Conservation (phyloP, 1,140 invertebrate genomes). For the Nephila pilipes region DNA sequence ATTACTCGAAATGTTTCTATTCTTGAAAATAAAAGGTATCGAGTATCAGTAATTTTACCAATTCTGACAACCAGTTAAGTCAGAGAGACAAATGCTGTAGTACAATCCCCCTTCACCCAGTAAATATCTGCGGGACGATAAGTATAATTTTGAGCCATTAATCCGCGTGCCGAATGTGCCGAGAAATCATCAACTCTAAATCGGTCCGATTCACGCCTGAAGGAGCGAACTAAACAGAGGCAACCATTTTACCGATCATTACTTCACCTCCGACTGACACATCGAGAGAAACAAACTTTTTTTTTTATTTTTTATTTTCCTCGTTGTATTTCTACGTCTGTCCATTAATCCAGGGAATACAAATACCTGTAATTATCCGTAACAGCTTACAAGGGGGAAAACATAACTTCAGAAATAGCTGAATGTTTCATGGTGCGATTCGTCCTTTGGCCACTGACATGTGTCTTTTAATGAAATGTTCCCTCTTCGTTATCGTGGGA, state of each 20-base stretch:
- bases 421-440: slow-evolving; percentile 66
- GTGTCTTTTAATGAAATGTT: slow-evolving; percentile 73
- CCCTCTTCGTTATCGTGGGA: slow-evolving; percentile 48
- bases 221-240: slow-evolving; percentile 26
- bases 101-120: background rate
- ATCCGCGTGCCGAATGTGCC: slow-evolving; percentile 2
- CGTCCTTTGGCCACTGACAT: background rate
- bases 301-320: background rate
- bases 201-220: slow-evolving; percentile 52
- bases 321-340: slow-evolving; percentile 47
- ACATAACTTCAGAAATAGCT: slow-evolving; percentile 29
- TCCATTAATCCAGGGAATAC: slow-evolving; percentile 70
- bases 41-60: slow-evolving; percentile 13
- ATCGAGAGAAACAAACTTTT: slow-evolving; percentile 26
- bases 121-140: slow-evolving; percentile 31
- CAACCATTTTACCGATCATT: slow-evolving; percentile 57
- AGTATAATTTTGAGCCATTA: slow-evolving; percentile 44
- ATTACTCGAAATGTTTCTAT: background rate
- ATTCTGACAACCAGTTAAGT: slow-evolving; percentile 6
- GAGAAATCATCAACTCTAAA: slow-evolving; percentile 38
- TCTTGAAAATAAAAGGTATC: background rate
- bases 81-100: background rate
- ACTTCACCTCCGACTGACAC: slow-evolving; percentile 40
- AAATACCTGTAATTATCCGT: slow-evolving; percentile 76
- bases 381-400: slow-evolving; percentile 74